A percentile compares a stretch with the other conserved stretches of the same genome.
These are phyloP conservation scores for Chaetodon trifasciatus DNA, from an alignment of 2,797 vertebrate species.

Conservation along the genomic window DNA sequence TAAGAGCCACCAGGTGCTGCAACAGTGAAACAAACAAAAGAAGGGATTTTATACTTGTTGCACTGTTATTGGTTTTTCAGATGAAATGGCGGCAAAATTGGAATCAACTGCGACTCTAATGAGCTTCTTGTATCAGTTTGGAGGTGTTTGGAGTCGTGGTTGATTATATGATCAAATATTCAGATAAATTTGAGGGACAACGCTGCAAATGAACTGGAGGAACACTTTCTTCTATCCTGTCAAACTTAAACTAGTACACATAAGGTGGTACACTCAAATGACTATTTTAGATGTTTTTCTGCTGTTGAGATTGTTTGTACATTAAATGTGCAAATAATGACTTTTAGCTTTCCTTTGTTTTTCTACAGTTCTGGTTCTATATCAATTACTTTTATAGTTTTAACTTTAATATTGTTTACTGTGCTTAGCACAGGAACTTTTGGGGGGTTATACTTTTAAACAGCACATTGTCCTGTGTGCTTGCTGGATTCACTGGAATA, in stretches of 20 bases:
- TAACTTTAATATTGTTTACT: constrained; percentile 3
- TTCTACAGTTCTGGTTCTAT: not conserved
- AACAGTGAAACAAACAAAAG: constrained; percentile 27
- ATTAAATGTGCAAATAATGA: constrained; percentile 10
- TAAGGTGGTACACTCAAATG: not conserved
- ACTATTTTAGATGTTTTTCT: not conserved
- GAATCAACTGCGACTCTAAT: constrained; percentile 3
- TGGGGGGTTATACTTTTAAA: not conserved
- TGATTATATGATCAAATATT: constrained; percentile 29
- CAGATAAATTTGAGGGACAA: constrained; percentile 27
- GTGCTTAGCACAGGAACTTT: not conserved
- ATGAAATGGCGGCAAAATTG: constrained; percentile 29
- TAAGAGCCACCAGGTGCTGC: constrained; percentile 26
- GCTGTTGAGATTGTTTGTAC: constrained; percentile 14
- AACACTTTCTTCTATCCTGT: constrained; percentile 42
- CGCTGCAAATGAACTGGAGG: constrained; percentile 35
- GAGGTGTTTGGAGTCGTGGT: constrained; percentile 15
- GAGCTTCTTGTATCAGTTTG: constrained; percentile 30
- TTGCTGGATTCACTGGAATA: constrained; percentile 3
- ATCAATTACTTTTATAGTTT: not conserved
- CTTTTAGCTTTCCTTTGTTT: not conserved
- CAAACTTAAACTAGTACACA: constrained; percentile 14
- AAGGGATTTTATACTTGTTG: constrained; percentile 32
- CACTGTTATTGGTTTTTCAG: constrained; percentile 23
- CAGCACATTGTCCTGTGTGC: not conserved